Conservation (phyloP, 2,797 vertebrate genomes). For the Periophthalmus magnuspinnatus region DNA sequence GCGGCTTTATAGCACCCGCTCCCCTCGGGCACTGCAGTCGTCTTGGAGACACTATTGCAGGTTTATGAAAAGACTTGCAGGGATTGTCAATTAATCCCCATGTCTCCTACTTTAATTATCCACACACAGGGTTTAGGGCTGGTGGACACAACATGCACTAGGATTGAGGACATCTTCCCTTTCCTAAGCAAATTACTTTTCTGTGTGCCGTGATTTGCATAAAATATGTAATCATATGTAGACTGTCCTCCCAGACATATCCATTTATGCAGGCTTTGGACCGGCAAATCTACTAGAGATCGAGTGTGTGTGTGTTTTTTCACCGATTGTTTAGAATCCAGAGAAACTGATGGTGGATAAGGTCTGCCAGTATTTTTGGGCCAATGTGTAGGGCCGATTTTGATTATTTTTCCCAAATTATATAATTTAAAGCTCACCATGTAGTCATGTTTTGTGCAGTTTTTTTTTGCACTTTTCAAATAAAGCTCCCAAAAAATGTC, state of each 20-base stretch:
- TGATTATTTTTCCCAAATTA: too few relatives aligned
- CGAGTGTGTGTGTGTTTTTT: too few relatives aligned
- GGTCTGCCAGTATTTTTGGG: too few relatives aligned
- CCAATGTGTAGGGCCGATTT: too few relatives aligned
- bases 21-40: constrained; percentile 63
- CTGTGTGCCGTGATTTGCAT: neutral
- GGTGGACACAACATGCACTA: constrained; percentile 48
- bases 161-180: constrained; percentile 52
- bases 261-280: neutral
- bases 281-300: too few relatives aligned
- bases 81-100: constrained; percentile 77
- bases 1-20: constrained; percentile 46
- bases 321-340: too few relatives aligned
- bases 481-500: too few relatives aligned
- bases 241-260: neutral
- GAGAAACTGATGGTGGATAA: too few relatives aligned
- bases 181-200: neutral
- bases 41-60: constrained; percentile 67
- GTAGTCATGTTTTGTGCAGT: too few relatives aligned
- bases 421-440: too few relatives aligned
- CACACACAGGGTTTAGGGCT: constrained; percentile 60
- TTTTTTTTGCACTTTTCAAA: too few relatives aligned
- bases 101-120: constrained; percentile 72
- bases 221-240: neutral
- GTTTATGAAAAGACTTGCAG: constrained; percentile 68